phyloP scores from a whole-genome alignment of 2,113 vertebrate genomes.

The Pseudorectes ferrugineus region DNA sequence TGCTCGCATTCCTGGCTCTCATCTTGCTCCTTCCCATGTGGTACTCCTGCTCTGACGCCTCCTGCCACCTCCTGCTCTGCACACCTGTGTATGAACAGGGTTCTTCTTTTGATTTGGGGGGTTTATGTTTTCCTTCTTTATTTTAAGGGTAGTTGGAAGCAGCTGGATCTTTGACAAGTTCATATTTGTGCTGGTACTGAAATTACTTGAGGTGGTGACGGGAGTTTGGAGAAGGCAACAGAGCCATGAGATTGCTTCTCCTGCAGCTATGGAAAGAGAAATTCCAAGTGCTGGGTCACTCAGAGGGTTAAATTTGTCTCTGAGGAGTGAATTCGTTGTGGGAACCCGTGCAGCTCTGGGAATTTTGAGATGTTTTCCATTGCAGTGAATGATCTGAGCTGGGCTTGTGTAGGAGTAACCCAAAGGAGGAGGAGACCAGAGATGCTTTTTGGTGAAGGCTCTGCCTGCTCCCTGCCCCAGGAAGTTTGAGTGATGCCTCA shows the following conservation, averaged over 20 bases:
- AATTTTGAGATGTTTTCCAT: constrained; percentile 53
- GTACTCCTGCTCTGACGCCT: not conserved
- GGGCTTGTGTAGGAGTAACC: constrained; percentile 18
- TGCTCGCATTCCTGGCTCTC: not conserved
- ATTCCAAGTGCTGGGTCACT: not conserved
- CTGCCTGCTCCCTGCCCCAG: not conserved
- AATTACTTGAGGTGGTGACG: not conserved
- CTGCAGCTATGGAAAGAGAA: not conserved
- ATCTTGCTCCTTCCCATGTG: not conserved
- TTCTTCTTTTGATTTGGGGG: not conserved
- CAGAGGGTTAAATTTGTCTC: not conserved
- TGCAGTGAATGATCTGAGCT: constrained; percentile 4
- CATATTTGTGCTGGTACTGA: not conserved
- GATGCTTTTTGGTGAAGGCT: not conserved
- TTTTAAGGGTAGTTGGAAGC: not conserved
- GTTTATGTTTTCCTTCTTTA: not conserved
- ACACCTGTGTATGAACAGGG: not conserved
- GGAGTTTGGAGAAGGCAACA: not conserved
- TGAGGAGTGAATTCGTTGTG: not conserved
- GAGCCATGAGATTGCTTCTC: not conserved
- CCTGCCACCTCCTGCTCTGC: not conserved
- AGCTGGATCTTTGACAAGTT: not conserved
- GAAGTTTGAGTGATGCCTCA: constrained; percentile 23
- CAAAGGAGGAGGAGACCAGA: not conserved
- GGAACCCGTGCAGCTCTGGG: constrained; percentile 17